Conservation (phyloP, 37 sponge, comb jelly and placozoan genomes). For the Agelas oroides region DNA sequence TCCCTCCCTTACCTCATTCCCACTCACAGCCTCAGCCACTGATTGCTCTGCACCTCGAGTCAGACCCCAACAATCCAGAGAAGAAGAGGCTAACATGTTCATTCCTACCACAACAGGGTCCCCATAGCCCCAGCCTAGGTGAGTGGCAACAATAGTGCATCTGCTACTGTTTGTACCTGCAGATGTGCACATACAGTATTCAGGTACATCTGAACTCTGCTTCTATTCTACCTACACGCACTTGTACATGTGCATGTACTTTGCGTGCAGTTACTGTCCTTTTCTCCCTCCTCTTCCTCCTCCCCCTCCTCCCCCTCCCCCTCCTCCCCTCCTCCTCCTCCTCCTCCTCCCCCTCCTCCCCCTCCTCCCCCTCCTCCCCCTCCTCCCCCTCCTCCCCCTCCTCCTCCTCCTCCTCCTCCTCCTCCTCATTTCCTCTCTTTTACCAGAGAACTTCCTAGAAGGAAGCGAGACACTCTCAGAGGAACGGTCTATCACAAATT, state of each 20-base stretch:
- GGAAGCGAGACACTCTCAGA: slow-evolving; percentile 13
- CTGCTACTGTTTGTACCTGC: too few relatives aligned
- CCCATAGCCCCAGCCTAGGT: slow-evolving; percentile 45
- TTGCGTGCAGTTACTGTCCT: too few relatives aligned
- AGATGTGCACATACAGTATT: too few relatives aligned
- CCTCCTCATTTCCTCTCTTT: background rate
- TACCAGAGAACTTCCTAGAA: slow-evolving; percentile 48
- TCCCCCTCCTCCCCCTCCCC: too few relatives aligned
- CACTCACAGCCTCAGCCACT: slow-evolving; percentile 75
- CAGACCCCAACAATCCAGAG: slow-evolving; percentile 47
- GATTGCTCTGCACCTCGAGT: slow-evolving; percentile 49
- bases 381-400: too few relatives aligned
- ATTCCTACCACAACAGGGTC: slow-evolving; percentile 72
- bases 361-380: too few relatives aligned
- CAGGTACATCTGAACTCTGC: too few relatives aligned
- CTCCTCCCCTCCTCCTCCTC: background rate
- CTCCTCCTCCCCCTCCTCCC: background rate
- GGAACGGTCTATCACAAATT: background rate
- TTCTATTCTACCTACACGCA: too few relatives aligned
- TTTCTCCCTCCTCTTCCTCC: too few relatives aligned
- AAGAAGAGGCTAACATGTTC: slow-evolving; percentile 51
- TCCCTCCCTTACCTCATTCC: too few relatives aligned
- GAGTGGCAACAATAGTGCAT: too few relatives aligned
- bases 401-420: background rate
- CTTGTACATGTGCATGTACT: too few relatives aligned